Conservation (phyloP, 2,113 vertebrate species). For the Peromyscus californicus region DNA sequence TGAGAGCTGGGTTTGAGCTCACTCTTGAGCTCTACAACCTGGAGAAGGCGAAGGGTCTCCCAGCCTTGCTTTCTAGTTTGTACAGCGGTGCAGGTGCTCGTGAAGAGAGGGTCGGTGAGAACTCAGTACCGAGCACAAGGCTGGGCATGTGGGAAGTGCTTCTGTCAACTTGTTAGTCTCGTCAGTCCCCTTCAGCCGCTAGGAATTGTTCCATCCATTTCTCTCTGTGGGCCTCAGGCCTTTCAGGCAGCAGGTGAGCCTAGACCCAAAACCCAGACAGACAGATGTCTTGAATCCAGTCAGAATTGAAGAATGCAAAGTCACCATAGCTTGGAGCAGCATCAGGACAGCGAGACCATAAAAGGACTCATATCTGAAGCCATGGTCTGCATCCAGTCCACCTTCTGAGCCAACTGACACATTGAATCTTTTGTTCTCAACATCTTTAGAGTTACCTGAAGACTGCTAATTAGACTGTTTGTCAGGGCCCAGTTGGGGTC, state of each 20-base stretch:
- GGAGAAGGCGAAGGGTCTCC: neutral
- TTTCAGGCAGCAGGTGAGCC: neutral
- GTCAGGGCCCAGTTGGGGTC: too few species aligned
- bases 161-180: neutral
- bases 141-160: neutral
- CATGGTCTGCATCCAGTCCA: neutral
- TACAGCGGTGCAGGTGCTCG: neutral
- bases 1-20: neutral
- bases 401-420: neutral
- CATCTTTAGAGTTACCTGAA: neutral
- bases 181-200: neutral
- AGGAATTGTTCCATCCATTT: neutral
- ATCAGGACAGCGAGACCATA: neutral
- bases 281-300: neutral
- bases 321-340: neutral
- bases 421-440: neutral
- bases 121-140: too few species aligned
- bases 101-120: accelerated
- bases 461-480: neutral
- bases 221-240: neutral
- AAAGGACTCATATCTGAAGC: neutral
- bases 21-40: neutral
- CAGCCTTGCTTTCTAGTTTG: neutral
- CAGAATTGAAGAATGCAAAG: neutral
- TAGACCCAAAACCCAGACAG: neutral